Base-by-base conservation (phyloP, 2,113 vertebrate genomes). In the Tetrax tetrax region DNA sequence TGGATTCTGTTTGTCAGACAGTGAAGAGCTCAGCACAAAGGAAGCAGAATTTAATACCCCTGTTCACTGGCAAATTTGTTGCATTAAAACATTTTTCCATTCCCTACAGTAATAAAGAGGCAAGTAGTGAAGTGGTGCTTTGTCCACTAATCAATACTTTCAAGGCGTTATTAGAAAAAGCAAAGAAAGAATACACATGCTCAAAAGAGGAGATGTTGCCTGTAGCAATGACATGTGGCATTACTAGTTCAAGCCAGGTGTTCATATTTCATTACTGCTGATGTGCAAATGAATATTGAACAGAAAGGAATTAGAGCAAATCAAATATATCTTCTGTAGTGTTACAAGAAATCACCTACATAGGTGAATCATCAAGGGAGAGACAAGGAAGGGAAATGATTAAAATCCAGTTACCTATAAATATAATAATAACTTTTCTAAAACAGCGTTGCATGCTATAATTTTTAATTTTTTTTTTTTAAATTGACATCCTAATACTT, bases 201-300 rank as follows among this genome's bases (percentile, higher is more conserved):
- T 48, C 64, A 91, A 87, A 94, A 70, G 51, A 91, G 33, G 20
- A 65, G 38, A 65, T 48, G 63, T 83, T 96, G 72, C 89, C 92
- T 69, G 10, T 63, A 87, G 89, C 89, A 93, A 91, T 37, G 1
- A 81, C 45, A 66, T 47, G 45, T 63, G 41, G 84, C 61, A 66
- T 95, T 72, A 70, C 60, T 93, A 82, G 23, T 81, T 87, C 65
- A 94, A 86, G 48, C 31, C 83, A 82, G 47, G 25, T 83, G 48
- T 57, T 93, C 59, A 18, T 84, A 76, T 66, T 87, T 72, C 90
- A 28, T 85, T 65, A 37, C 35, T 47, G 28, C 54, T 87, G 38
- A 87, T 10, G n/a, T 69, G 27, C 71, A 90, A 93, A 92, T 95
- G 75, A 82, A 83, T 91, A 60, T 24, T 77, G 60, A 89, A 69